Evolutionary conservation across 37 sponge, comb jelly and placozoan genomes (phyloP), one percentile per base, ranked within the genome.

Genomic region (Amphimedon queenslandica): DNA sequence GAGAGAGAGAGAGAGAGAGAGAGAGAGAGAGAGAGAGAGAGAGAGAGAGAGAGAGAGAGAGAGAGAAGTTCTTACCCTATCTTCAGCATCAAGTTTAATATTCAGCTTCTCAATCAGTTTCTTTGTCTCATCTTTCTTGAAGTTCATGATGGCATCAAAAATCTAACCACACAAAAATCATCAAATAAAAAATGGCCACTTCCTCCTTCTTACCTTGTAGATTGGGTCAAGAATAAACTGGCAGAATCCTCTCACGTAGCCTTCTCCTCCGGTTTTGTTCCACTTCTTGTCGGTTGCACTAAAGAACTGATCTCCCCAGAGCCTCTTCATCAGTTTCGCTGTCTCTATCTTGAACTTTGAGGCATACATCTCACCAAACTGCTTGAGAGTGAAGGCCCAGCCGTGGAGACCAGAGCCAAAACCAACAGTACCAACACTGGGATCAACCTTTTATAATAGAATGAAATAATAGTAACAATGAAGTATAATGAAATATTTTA

Each of bases 371-470:
- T 99, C 99, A 38, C 93, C 96, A 85, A 99, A 99, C 81, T 99
- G 96, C 72, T 99, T 99, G 71, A 99, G 72, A 35, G 95, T 86
- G 85, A 99, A 99, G 42, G 96, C 99, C 99, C 99, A 99, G 16
- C 96, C 96, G 72, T 99, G 99, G 3, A 95, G 82, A 43, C 99
- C 96, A 13, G 99, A 99, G 1, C 99, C 99, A 83, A 95, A 99
- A 1, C 99, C 99, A 55, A 99, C 99, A 2, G 99, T 99, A 20
- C 99, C 99, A 69, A 58, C 78, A 35, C 76, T 57, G 4, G 94
- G 91, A 41, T 92, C 84, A 64, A 92, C 92, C 92, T 92, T n/a
- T n/a, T n/a, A n/a, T n/a, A n/a, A n/a, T 34, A 21, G 21, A n/a
- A 33, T 2, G 1, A 41, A 29, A 25, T 6, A 42, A n/a, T n/a